phyloP scores from a whole-genome alignment of 2,113 vertebrate genomes.

The Ptilorrhoa leucosticta region DNA sequence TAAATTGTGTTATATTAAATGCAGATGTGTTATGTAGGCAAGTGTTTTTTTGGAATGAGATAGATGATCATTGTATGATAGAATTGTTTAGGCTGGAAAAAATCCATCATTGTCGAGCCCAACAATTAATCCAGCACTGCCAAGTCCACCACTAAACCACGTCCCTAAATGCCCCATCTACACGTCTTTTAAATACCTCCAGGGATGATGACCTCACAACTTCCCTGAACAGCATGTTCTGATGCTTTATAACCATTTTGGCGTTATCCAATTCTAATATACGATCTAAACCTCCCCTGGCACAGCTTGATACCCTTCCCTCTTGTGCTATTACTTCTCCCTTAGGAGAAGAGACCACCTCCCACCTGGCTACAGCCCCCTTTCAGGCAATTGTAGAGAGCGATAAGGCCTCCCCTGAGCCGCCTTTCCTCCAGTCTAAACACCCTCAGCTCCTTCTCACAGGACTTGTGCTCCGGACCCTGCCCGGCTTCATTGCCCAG shows the following conservation, averaged over 20 bases:
- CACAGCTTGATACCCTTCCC: not conserved
- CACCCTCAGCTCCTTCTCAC: not conserved
- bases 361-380: not conserved
- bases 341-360: not conserved
- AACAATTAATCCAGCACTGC: not conserved
- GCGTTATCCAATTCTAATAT: not conserved
- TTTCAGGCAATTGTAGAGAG: not conserved
- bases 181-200: not conserved
- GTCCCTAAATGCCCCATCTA: not conserved
- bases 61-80: not conserved
- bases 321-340: not conserved
- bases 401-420: not conserved
- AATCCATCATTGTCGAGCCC: not conserved
- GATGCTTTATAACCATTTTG: not conserved
- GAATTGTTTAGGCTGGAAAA: not conserved
- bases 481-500: fast-evolving
- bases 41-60: not conserved
- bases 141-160: not conserved
- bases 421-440: not conserved
- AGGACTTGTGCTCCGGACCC: not conserved
- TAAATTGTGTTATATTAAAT: not conserved
- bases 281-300: not conserved
- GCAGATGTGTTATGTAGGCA: not conserved
- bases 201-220: not conserved
- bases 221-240: not conserved